Evolutionary conservation across 2,797 vertebrate species (phyloP), one percentile per base, ranked within the genome.

Genomic region (Atherinosoma microstoma): DNA sequence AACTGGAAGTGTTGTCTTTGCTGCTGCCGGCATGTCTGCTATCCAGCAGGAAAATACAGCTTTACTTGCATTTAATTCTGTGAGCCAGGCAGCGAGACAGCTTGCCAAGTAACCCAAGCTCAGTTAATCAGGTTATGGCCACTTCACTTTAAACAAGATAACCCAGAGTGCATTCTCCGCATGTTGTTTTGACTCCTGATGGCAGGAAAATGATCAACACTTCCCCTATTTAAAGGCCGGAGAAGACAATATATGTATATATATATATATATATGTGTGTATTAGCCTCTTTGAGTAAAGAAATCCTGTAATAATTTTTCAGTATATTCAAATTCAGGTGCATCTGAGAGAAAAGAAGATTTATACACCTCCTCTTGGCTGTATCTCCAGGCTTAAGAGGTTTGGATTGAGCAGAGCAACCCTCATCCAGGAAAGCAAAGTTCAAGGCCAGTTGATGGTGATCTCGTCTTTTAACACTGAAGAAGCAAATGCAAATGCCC

Each of bases 81-180:
- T 36, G 72, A 70, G 34, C 72, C 53, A 56, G 34, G 72, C 60
- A 60, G 59, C 54, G 12, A 54, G 62, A 59, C n/a, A 63, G 10
- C 35, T 64, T 60, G 75, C 62, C 78, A 82, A 74, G 58, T 70
- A 58, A 75, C 66, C 30, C 12, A 12, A 32, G 57, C 47, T 78
- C 40, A 51, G 54, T 58, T 88, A 85, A 86, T 82, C 76, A 74
- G 71, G 71, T 78, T 87, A 79, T 64, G 45, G 78, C 56, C 58
- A 58, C 67, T 81, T 53, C 79, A 65, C 73, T 77, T 79, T 57
- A 67, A 84, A 75, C 30, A 49, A 70, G 32, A 42, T 59, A 49
- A 66, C 73, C 68, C 27, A 58, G 10, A 60, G 6, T 70, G 22
- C 59, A n/a, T 16, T 47, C 10, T 71, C 22, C 54, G 24, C 9